These are phyloP conservation scores for Hippocampus abdominalis DNA, from an alignment of 2,113 vertebrate species.

Conservation along the genomic window DNA sequence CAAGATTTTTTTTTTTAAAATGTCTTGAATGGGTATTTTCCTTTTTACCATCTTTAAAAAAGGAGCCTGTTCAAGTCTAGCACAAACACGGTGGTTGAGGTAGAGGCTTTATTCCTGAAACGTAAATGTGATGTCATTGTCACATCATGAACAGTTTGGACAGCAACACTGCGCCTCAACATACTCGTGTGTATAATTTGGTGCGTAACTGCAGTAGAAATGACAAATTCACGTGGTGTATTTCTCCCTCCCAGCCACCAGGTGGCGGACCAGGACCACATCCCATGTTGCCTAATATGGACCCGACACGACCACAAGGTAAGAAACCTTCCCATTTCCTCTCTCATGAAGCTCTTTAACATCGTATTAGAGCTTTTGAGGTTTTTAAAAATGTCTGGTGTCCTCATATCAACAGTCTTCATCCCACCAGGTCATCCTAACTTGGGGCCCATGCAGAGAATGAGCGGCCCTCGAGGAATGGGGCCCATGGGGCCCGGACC, in stretches of 20 bases:
- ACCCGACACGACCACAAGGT: constrained; percentile 97
- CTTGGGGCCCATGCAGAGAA: constrained; percentile 97
- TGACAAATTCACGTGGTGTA: not conserved
- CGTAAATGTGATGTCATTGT: too few relatives aligned
- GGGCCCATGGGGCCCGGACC: constrained; percentile 96
- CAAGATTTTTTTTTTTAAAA: too few relatives aligned
- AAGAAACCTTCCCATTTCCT: constrained; percentile 14
- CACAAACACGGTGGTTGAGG: too few relatives aligned
- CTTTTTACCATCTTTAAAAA: too few relatives aligned
- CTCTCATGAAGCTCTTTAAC: not conserved
- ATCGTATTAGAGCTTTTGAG: not conserved
- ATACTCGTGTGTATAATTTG: not conserved
- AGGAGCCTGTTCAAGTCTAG: too few relatives aligned
- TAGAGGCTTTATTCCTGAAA: too few relatives aligned
- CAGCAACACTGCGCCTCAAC: too few relatives aligned
- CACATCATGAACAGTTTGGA: too few relatives aligned
- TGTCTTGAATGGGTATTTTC: too few relatives aligned
- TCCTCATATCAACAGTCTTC: not conserved
- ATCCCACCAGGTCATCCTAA: constrained; percentile 82
- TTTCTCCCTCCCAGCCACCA: constrained; percentile 77
- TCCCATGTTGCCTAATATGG: constrained; percentile 97
- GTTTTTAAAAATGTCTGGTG: not conserved
- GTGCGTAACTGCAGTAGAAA: not conserved
- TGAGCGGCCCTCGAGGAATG: constrained; percentile 97
- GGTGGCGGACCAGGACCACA: constrained; percentile 94